phyloP scores from a whole-genome alignment of 2,888 invertebrate species.

The Oscheius myriophilus region DNA sequence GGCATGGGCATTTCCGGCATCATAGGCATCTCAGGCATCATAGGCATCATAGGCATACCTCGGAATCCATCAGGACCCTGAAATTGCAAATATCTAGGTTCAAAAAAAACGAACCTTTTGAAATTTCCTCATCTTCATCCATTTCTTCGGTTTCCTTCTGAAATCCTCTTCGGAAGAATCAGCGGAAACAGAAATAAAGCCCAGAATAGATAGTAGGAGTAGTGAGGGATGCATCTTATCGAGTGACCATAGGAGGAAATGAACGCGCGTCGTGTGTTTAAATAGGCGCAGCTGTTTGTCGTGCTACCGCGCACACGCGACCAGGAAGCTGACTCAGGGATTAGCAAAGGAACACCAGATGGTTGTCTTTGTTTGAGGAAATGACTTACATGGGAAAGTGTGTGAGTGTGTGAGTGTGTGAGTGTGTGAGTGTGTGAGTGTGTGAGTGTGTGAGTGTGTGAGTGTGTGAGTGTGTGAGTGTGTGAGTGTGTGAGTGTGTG shows the following conservation, averaged over 20 bases:
- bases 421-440: no score
- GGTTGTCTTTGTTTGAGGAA: no score
- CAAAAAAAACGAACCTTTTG: not conserved
- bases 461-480: no score
- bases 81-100: not conserved
- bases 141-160: not conserved
- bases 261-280: conserved; percentile 25
- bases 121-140: conserved; percentile 17
- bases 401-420: no score
- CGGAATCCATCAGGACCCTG: not conserved
- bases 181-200: not conserved
- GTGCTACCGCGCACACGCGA: conserved; percentile 25
- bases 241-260: conserved; percentile 27
- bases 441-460: no score
- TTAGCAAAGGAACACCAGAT: no score
- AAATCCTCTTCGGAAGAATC: conserved; percentile 14
- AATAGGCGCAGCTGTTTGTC: conserved; percentile 27
- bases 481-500: no score
- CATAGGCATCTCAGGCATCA: conserved; percentile 4
- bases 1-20: not conserved
- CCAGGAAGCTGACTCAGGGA: conserved; percentile 18
- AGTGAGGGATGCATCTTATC: conserved; percentile 1
- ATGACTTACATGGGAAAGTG: no score
- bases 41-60: not conserved
- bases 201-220: not conserved